Evolutionary conservation across 2,113 vertebrate genomes (phyloP).

Genomic region (Charina bottae): DNA sequence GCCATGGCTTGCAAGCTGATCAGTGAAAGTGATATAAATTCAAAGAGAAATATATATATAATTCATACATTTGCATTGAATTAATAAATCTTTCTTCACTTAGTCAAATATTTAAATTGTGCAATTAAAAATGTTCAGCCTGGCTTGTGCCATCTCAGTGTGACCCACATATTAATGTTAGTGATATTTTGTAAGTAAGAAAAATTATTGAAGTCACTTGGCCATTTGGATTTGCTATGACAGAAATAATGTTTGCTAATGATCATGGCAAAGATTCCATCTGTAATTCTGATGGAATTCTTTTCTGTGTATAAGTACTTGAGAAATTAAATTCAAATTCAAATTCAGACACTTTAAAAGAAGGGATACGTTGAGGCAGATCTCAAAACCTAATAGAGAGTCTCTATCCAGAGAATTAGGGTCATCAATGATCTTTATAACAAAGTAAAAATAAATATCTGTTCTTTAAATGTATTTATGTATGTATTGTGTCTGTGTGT

Average conservation of each 20-base stretch:
- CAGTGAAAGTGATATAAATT: not conserved
- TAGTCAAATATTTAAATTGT: slow-evolving; percentile 21
- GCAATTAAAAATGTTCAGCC: slow-evolving; percentile 17
- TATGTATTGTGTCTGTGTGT: not conserved
- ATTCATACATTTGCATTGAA: slow-evolving; percentile 19
- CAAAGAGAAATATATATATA: slow-evolving; percentile 4
- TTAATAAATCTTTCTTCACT: slow-evolving; percentile 11
- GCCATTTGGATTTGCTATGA: slow-evolving; percentile 13
- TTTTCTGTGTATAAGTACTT: not conserved
- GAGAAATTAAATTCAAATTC: slow-evolving; percentile 7
- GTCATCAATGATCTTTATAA: slow-evolving; percentile 2
- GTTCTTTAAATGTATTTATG: not conserved
- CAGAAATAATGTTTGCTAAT: slow-evolving; percentile 31
- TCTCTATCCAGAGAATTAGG: not conserved
- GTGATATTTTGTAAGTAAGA: not conserved
- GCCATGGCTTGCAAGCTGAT: not conserved
- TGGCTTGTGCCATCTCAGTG: slow-evolving; percentile 9
- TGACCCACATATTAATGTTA: slow-evolving; percentile 10
- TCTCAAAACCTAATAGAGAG: not conserved
- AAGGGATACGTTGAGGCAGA: not conserved
- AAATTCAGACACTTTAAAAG: not conserved
- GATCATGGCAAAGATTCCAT: slow-evolving; percentile 7
- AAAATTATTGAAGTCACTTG: slow-evolving; percentile 27
- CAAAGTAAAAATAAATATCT: slow-evolving; percentile 6
- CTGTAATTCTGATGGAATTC: not conserved